Conservation (phyloP, 2,797 vertebrate genomes). For the Peromyscus melanophrys region DNA sequence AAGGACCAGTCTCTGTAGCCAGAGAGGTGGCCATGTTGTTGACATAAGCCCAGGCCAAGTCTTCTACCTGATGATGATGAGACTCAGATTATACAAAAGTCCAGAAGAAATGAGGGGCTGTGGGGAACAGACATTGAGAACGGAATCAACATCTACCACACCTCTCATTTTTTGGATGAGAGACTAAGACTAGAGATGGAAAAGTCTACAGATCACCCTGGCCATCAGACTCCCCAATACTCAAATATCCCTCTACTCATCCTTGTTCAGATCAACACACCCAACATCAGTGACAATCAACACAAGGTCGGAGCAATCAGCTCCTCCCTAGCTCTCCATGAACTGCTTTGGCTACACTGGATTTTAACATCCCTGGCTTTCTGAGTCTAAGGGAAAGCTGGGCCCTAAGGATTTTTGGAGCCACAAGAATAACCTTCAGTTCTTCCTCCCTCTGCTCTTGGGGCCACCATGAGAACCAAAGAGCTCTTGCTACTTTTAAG, state of each 20-base stretch:
- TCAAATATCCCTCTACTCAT: background rate
- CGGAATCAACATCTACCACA: background rate
- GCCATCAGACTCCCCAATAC: background rate
- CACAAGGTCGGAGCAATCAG: background rate
- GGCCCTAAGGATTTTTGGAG: background rate
- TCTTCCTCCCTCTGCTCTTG: background rate
- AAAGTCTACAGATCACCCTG: background rate
- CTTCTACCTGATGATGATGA: background rate
- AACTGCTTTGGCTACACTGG: background rate
- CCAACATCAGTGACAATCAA: background rate
- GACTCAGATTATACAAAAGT: background rate
- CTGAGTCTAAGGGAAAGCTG: background rate
- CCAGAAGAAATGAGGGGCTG: background rate
- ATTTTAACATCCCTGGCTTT: background rate
- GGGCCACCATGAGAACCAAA: slow-evolving; percentile 3
- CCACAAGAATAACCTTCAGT: background rate
- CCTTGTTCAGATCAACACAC: background rate
- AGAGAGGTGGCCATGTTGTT: background rate
- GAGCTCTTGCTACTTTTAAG: slow-evolving; percentile 71
- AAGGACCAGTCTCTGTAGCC: background rate
- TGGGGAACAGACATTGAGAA: background rate
- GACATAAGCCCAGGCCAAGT: background rate
- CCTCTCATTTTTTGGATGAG: background rate
- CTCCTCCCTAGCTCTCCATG: background rate
- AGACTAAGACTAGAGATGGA: background rate